Percentiles rank a stretch among this genome's conserved stretches.
Evolutionary conservation across 2,113 vertebrate species (phyloP).

Genomic region (Cisticola juncidis): DNA sequence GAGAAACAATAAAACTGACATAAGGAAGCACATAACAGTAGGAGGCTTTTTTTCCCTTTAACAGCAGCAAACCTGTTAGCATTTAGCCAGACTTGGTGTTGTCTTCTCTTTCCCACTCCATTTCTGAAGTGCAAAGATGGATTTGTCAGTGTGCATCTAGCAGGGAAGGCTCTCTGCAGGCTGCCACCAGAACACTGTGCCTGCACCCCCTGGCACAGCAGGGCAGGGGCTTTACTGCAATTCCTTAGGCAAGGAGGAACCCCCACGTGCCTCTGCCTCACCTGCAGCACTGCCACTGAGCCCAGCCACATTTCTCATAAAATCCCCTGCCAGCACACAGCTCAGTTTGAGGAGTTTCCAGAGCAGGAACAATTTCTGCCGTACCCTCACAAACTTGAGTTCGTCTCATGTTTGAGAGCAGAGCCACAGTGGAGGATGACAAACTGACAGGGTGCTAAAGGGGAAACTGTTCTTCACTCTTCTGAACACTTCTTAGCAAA

Average conservation of each 20-base stretch:
- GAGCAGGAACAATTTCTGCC: background rate
- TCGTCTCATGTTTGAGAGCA: background rate
- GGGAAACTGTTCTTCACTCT: background rate
- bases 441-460: background rate
- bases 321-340: background rate
- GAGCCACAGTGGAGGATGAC: background rate
- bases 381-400: background rate
- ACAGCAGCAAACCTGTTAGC: background rate
- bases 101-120: too few species aligned
- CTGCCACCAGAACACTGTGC: background rate
- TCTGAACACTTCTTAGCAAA: background rate
- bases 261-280: background rate
- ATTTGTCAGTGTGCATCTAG: background rate
- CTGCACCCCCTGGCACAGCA: background rate
- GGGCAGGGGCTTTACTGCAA: background rate
- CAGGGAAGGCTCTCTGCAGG: background rate
- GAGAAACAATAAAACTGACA: background rate
- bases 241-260: background rate
- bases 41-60: background rate
- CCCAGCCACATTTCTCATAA: background rate
- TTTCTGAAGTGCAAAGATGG: background rate
- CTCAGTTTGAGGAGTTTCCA: background rate
- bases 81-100: background rate
- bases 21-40: background rate
- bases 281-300: background rate